Base-by-base conservation (phyloP, 2,888 invertebrate genomes). In the Clistopyga incitator region DNA sequence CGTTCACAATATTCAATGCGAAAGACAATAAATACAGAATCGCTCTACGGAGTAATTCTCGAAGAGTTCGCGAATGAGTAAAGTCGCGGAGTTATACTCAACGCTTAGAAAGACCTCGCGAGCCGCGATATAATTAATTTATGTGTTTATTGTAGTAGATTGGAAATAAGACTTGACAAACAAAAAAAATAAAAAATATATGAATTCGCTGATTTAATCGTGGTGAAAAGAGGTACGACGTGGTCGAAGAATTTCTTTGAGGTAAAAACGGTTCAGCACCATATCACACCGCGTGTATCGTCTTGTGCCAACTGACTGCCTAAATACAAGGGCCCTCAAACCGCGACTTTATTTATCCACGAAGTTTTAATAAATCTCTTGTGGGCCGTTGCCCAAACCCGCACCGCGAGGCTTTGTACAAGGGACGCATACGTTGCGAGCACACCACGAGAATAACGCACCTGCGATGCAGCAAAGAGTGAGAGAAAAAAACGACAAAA, bases 331-430 rank as follows among this genome's bases (percentile, higher is more conserved):
- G 56, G 42, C 65, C 77, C 42, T 70, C 77, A 70, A 68, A 52
- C 34, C 47, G 59, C 50, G 59, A 67, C 59, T 78, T 78, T 68
- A 78, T 78, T 78, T 78, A 78, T 78, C 77, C 68, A 59, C 47
- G 50, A 61, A 78, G 77, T 78, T 78, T 61, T 70, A 47, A 78
- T 78, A 78, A 78, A 78, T 82, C 77, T 81, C 65, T 74, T 42
- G 45, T 68, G 56, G 56, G 56, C 72, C 42, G n/a, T 42, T 50
- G 71, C 42, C 50, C 65, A 59, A 50, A 70, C 68, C 59, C 59
- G n/a, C n/a, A 59, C 18, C 59, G 47, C 74, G 59, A 61, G 50
- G 59, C 59, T 70, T 70, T 78, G 67, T 71, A 78, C 78, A 64
- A 78, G 78, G 50, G 70, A 38, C 64, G 59, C 47, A 61, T 52